Evolutionary conservation across 2,888 invertebrate genomes (phyloP), one percentile per base, ranked within the genome.

Genomic region (Glyphotaelius pellucidus): DNA sequence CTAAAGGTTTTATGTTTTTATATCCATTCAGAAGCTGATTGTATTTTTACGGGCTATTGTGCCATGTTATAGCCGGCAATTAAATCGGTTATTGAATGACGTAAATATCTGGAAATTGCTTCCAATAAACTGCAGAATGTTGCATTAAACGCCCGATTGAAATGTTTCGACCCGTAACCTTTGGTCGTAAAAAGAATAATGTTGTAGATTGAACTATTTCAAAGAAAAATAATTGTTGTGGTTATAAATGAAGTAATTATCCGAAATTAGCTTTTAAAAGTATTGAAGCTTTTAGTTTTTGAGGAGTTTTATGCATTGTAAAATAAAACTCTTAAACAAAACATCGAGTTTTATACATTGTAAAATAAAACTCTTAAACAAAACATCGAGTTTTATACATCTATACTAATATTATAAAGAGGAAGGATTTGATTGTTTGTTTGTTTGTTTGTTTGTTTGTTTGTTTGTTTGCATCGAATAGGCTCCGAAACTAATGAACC

Each of bases 21-120:
- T 67, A 25, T 25, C 67, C 67, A n/a, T 9, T 67, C 67, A n/a
- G 67, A 67, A 67, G 67, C 67, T 67, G 67, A 67, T 67, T 67
- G 67, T 67, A n/a, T 67, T 67, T 67, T 67, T 67, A 67, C 25
- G 67, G 67, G 67, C 67, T 25, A 67, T 67, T 67, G 67, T 67
- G 67, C 67, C 67, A 7, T 1, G 67, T 67, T 67, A 67, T 67
- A 67, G 67, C 67, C 25, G 67, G 67, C 67, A 67, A 67, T 67
- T 67, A 67, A 67, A 67, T 67, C 67, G 67, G 67, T 67, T 67
- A 67, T 67, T 67, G 67, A 67, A 67, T 67, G 67, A 67, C 67
- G 9, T 67, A 67, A 67, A 67, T 67, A n/a, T 67, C 67, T 25
- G 67, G 67, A 5, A 25, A 67, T 67, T 67, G 67, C 67, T 9